phyloP scores from a whole-genome alignment of 2,797 vertebrate genomes.

The Balearica regulorum region DNA sequence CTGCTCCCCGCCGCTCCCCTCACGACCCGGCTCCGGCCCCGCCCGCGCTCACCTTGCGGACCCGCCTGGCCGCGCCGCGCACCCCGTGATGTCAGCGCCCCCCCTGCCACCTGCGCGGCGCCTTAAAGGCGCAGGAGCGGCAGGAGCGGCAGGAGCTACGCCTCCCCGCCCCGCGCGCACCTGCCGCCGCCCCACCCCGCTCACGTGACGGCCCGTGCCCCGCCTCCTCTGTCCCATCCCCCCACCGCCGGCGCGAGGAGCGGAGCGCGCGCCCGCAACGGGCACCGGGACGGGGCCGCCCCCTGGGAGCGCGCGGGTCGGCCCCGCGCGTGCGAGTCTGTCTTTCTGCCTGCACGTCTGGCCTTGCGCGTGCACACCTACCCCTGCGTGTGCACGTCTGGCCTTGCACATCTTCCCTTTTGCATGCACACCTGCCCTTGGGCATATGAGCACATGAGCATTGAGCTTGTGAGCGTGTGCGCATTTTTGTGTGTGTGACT shows the following conservation, averaged over 20 bases:
- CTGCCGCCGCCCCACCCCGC: neutral
- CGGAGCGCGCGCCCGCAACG: neutral
- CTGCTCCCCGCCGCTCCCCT: no score
- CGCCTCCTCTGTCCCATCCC: no score
- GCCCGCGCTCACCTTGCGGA: neutral
- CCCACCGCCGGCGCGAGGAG: neutral
- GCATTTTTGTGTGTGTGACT: neutral
- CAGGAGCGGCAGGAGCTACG: no score
- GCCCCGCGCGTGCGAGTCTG: neutral
- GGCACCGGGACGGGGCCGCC: neutral
- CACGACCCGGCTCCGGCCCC: no score
- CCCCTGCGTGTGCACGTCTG: no score
- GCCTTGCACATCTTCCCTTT: no score
- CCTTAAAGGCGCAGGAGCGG: neutral
- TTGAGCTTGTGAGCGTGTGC: no score
- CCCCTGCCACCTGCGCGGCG: neutral
- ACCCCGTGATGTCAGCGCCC: no score
- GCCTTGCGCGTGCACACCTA: no score
- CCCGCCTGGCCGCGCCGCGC: neutral
- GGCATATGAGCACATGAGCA: no score
- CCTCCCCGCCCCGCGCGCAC: neutral
- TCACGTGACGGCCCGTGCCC: accelerated
- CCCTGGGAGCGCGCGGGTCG: neutral
- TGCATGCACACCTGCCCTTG: no score
- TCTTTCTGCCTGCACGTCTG: no score